Evolutionary conservation across 2,888 invertebrate genomes (phyloP).

Genomic region (Aphelenchoides bicaudatus): DNA sequence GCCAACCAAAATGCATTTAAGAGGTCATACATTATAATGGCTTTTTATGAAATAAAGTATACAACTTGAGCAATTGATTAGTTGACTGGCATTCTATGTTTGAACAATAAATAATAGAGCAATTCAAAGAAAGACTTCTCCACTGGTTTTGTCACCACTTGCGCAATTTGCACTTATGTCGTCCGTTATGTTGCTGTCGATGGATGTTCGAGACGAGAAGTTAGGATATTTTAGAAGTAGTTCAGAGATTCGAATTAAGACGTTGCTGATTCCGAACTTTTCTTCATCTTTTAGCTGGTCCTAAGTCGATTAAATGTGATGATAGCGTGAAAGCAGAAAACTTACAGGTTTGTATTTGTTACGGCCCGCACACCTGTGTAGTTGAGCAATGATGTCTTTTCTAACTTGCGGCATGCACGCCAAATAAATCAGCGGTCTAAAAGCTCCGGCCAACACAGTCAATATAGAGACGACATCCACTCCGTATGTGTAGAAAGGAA

Average conservation of each 20-base stretch:
- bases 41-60: not conserved
- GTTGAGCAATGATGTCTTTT: constrained; percentile 27
- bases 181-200: constrained; percentile 1
- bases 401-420: constrained; percentile 42
- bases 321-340: not conserved
- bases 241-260: constrained; percentile 24
- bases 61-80: not conserved
- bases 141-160: not conserved
- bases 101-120: not conserved
- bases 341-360: constrained; percentile 3
- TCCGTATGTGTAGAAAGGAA: constrained; percentile 49
- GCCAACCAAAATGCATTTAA: not conserved
- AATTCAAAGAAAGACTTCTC: constrained; percentile 13
- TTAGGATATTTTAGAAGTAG: constrained; percentile 20
- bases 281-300: constrained; percentile 16
- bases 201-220: constrained; percentile 8
- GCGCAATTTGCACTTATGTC: too few relatives aligned
- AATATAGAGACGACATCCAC: constrained; percentile 47
- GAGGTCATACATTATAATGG: not conserved
- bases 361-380: constrained; percentile 18
- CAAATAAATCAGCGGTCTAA: constrained; percentile 52
- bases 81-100: not conserved
- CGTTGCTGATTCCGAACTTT: not conserved
- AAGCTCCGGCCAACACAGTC: constrained; percentile 51
- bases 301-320: constrained; percentile 3